phyloP scores from a whole-genome alignment of 2,888 invertebrate species.

The Lasioglossum villosulum region DNA sequence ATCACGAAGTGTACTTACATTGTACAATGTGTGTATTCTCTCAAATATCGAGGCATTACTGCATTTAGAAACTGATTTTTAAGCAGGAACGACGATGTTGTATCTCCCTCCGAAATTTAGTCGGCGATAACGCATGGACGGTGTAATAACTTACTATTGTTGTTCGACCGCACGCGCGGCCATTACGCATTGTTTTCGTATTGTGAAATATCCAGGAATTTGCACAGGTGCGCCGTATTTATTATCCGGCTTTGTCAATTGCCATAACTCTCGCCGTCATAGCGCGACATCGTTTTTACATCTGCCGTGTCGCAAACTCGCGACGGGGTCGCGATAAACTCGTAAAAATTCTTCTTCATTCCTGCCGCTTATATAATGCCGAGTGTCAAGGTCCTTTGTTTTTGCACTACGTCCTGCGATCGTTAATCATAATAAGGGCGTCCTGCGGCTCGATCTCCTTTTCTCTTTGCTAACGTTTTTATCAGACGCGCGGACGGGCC shows the following conservation, averaged over 20 bases:
- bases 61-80: neutral
- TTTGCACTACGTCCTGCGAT: constrained; percentile 30
- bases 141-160: constrained; percentile 51
- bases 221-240: constrained; percentile 63
- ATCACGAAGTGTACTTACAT: too few species aligned
- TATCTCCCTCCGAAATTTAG: constrained; percentile 41
- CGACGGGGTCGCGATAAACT: constrained; percentile 42
- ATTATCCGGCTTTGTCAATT: constrained; percentile 53
- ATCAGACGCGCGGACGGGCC: neutral
- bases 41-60: neutral
- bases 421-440: constrained; percentile 55
- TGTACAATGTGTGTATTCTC: too few species aligned
- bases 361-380: constrained; percentile 49
- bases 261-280: constrained; percentile 50
- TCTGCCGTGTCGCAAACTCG: constrained; percentile 37
- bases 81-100: neutral
- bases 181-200: constrained; percentile 55
- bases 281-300: constrained; percentile 57
- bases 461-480: constrained; percentile 16
- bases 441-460: constrained; percentile 16
- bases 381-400: constrained; percentile 43
- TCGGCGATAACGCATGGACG: constrained; percentile 17
- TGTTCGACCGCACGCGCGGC: constrained; percentile 16
- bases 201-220: constrained; percentile 57
- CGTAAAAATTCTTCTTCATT: constrained; percentile 62